Percentiles rank a stretch among this genome's conserved stretches.
Conservation (phyloP, 2,113 vertebrate genomes). For the Mellivora capensis region DNA sequence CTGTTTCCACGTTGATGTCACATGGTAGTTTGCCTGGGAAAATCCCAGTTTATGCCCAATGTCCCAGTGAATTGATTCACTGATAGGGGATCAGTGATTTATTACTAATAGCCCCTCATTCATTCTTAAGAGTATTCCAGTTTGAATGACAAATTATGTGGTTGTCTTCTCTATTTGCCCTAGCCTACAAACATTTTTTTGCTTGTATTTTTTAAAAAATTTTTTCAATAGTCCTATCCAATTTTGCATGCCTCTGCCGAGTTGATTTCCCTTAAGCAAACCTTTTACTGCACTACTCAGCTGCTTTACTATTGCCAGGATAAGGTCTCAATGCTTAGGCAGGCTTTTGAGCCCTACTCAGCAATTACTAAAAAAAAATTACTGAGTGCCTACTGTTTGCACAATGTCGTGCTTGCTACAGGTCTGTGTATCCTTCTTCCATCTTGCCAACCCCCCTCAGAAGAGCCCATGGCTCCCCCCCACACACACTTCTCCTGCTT, state of each 20-base stretch:
- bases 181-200: not conserved
- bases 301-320: not conserved
- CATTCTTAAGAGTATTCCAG: not conserved
- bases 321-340: not conserved
- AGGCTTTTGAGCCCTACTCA: not conserved
- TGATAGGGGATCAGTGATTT: too few relatives aligned
- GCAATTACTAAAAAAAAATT: not conserved
- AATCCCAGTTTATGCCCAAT: not conserved
- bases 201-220: not conserved
- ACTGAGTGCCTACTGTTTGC: not conserved
- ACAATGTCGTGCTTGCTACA: fast-evolving
- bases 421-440: not conserved
- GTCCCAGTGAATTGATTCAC: too few relatives aligned
- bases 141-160: not conserved
- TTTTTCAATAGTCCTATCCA: not conserved
- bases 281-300: too few relatives aligned
- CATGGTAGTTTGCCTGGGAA: not conserved
- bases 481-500: not conserved
- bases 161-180: not conserved
- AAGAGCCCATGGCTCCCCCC: not conserved
- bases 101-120: not conserved
- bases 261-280: not conserved
- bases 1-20: not conserved
- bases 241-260: not conserved
- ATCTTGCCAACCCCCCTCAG: not conserved